Base-by-base conservation (phyloP, 2,113 vertebrate species). In the Tamias sibiricus region DNA sequence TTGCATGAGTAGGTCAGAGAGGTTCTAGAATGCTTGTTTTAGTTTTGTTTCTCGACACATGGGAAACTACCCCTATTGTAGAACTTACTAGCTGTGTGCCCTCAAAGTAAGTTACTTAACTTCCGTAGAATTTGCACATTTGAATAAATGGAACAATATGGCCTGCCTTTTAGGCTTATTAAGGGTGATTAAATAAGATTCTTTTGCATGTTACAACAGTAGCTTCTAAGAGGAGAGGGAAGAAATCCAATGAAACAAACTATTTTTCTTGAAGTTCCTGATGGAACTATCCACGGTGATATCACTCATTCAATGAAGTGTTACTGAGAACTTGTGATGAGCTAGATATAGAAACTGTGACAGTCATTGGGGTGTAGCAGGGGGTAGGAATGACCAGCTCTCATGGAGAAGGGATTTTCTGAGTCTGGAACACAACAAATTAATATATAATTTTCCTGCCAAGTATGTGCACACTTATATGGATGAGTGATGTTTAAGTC, bases 221-320 rank as follows among this genome's bases (percentile, higher is more conserved):
- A 69, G 2, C 11, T 79, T 90, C 71, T 52, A 92, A 76, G 66
- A 52, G 74, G 26, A 62, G 26, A 69, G 1, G 24, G 47, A 89
- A 64, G 68, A 87, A 90, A 95, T 35, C 54, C 59, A 68, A 2
- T 17, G 35, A 47, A 8, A 57, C 49, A 47, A 84, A 49, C 9
- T 3, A 40, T 59, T 90, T 91, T 62, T 68, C 54, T 94, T 89
- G 26, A 91, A 93, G 92, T 80, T 72, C 59, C 42, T 80, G 54
- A 37, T 83, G 49, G 84, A 72, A 66, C 9, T 32, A 6, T 83
- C 30, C 26, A 28, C 0, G 52, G 24, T 69, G n/a, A 30, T 2
- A 6, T 17, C 7, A n/a, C 88, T 32, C 24, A 62, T 35, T 75
- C 68, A 68, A 11, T 11, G 16, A 52, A 47, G 20, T 11, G 16